phyloP scores from a whole-genome alignment of 2,888 invertebrate genomes.

The Oscheius onirici region DNA sequence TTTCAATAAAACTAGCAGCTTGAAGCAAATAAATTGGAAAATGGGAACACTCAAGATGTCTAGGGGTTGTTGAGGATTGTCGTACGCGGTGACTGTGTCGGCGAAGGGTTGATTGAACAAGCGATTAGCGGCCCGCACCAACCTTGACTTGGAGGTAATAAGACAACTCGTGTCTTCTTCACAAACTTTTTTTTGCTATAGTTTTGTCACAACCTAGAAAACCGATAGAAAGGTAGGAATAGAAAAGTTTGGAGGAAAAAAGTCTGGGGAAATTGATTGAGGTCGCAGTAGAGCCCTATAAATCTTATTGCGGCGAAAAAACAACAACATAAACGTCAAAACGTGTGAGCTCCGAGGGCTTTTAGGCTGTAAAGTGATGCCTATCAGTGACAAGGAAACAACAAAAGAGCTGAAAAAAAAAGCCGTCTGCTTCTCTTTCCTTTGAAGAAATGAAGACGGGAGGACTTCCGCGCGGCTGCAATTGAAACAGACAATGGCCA shows the following conservation, averaged over 20 bases:
- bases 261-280: too few relatives aligned
- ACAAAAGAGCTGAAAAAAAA: too few relatives aligned
- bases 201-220: not conserved
- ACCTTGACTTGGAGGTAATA: constrained; percentile 30
- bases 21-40: not conserved
- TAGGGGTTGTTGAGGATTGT: constrained; percentile 27
- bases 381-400: not conserved
- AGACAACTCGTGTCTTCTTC: constrained; percentile 1
- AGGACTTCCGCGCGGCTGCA: too few relatives aligned
- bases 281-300: not conserved
- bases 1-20: not conserved
- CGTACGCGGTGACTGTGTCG: constrained; percentile 26
- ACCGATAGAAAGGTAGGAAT: not conserved
- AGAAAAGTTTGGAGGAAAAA: not conserved
- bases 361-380: constrained; percentile 15
- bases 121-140: constrained; percentile 31
- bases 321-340: constrained; percentile 7
- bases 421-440: too few relatives aligned
- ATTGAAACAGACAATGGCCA: too few relatives aligned
- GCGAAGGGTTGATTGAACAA: constrained; percentile 31
- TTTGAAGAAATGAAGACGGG: too few relatives aligned
- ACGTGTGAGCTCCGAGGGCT: not conserved
- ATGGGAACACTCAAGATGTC: constrained; percentile 10
- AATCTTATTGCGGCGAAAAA: constrained; percentile 9
- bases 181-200: not conserved